These are phyloP conservation scores for Tangara arthus DNA, from an alignment of 2,797 vertebrate species.

Conservation along the genomic window DNA sequence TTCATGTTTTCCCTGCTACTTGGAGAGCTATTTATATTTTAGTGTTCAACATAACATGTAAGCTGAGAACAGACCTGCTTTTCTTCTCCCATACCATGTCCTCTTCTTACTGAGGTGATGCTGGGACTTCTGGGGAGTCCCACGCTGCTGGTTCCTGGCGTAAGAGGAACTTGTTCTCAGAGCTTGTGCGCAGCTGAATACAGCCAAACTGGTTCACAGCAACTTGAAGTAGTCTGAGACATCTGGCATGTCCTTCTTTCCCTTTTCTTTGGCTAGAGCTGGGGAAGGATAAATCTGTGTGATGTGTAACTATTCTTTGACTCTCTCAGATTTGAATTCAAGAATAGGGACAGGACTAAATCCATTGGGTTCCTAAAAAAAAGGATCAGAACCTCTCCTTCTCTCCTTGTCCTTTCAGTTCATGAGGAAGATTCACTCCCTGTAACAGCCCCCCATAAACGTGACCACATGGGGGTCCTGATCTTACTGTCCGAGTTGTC, in stretches of 20 bases:
- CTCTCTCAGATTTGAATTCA: neutral
- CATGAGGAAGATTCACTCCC: neutral
- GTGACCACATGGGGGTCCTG: neutral
- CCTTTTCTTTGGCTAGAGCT: neutral
- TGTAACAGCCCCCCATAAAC: neutral
- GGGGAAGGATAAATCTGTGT: neutral
- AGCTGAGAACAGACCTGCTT: slow-evolving; percentile 53
- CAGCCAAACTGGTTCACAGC: neutral
- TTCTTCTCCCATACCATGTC: slow-evolving; percentile 13
- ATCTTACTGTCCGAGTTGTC: neutral
- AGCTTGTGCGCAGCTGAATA: neutral
- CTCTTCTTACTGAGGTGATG: slow-evolving; percentile 3
- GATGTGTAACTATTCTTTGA: neutral
- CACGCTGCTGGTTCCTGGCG: neutral
- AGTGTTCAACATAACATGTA: neutral
- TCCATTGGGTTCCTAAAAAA: neutral
- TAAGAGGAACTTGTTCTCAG: neutral
- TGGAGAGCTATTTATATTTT: slow-evolving; percentile 34
- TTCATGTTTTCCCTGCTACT: slow-evolving; percentile 64
- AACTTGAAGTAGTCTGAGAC: neutral
- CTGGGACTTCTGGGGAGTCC: slow-evolving; percentile 3
- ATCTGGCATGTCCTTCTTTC: neutral
- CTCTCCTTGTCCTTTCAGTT: neutral
- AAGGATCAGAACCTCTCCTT: neutral
- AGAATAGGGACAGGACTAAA: neutral